Evolutionary conservation across 2,888 invertebrate genomes (phyloP).

Genomic region (Cremastinae sp.): DNA sequence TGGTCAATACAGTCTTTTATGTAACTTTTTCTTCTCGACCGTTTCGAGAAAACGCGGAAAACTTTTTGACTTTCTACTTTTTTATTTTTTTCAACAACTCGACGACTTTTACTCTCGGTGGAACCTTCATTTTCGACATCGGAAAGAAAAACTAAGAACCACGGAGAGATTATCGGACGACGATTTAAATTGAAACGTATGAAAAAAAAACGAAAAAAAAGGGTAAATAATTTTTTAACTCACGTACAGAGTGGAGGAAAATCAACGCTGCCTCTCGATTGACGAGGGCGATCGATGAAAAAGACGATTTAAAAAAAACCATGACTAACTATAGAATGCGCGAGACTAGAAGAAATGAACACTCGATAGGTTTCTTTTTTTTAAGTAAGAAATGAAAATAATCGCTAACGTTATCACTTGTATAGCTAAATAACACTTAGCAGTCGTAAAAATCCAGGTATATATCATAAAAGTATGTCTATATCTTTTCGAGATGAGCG

Average conservation of each 20-base stretch:
- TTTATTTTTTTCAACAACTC: constrained; percentile 3
- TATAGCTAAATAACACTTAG: constrained; percentile 65
- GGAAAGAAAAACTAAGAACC: not conserved
- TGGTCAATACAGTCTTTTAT: constrained; percentile 45
- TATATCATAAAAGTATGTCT: constrained; percentile 43
- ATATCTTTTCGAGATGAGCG: constrained; percentile 48
- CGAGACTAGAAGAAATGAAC: constrained; percentile 8
- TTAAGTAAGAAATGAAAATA: constrained; percentile 65
- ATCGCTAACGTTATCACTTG: constrained; percentile 71
- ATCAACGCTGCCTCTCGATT: constrained; percentile 19
- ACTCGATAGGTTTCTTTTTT: constrained; percentile 32
- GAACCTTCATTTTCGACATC: not conserved
- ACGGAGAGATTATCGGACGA: not conserved
- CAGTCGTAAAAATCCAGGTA: constrained; percentile 42
- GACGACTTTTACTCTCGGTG: not conserved
- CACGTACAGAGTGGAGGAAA: constrained; percentile 6
- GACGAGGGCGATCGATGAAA: constrained; percentile 12
- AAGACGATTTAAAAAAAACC: constrained; percentile 21
- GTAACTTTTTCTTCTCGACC: constrained; percentile 37
- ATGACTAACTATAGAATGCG: constrained; percentile 34
- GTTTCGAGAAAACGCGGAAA: constrained; percentile 18
- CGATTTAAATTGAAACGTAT: not conserved
- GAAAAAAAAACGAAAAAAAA: constrained; percentile 20
- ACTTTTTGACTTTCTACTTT: not conserved
- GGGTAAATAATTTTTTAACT: not conserved